phyloP scores from a whole-genome alignment of 2,888 invertebrate genomes.

The Leucophenga montana region DNA sequence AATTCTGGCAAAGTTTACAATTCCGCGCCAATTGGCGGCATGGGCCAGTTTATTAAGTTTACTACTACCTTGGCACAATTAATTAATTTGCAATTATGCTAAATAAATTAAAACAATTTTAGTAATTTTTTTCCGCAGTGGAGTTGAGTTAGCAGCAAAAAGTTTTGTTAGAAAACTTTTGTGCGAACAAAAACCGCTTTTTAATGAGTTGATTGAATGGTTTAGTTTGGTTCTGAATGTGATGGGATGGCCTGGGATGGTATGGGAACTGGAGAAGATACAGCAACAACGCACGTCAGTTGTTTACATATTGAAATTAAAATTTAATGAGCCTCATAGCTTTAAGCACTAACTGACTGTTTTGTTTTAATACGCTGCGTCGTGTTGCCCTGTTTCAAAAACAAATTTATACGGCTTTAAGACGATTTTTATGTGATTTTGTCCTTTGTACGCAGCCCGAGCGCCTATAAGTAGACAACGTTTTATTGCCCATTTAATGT shows the following conservation, averaged over 20 bases:
- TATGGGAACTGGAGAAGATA: too few species aligned
- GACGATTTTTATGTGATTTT: not conserved
- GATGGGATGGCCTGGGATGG: too few species aligned
- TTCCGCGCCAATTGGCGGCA: not conserved
- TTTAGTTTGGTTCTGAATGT: too few species aligned
- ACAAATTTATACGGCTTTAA: constrained; percentile 3
- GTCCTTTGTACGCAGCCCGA: too few species aligned
- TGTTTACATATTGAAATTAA: constrained; percentile 15
- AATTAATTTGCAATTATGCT: constrained; percentile 62
- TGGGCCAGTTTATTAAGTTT: not conserved
- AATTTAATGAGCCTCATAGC: not conserved
- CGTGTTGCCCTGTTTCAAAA: not conserved
- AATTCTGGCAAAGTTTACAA: not conserved
- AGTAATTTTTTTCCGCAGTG: constrained; percentile 17
- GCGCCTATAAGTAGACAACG: not conserved
- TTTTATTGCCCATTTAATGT: not conserved
- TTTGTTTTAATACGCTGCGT: not conserved
- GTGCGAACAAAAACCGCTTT: constrained; percentile 20
- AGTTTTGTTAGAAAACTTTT: not conserved
- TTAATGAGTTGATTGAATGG: constrained; percentile 2
- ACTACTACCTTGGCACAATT: constrained; percentile 31
- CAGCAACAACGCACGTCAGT: not conserved
- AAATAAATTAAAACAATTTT: constrained; percentile 63
- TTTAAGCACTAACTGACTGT: not conserved
- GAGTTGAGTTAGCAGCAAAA: too few species aligned